phyloP scores from a whole-genome alignment of 2,797 vertebrate genomes.

The Tympanoctomys barrerae region DNA sequence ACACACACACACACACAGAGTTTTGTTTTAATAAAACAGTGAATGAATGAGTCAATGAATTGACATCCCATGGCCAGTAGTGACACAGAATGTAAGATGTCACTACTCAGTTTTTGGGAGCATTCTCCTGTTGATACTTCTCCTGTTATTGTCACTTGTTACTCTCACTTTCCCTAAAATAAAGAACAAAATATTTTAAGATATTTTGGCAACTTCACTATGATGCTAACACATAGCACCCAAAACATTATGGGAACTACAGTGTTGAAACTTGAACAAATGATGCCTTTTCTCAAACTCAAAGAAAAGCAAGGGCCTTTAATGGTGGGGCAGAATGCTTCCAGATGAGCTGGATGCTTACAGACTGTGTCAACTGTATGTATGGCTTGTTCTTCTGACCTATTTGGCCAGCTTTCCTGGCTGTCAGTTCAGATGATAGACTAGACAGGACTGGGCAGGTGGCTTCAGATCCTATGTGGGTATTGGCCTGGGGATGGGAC shows the following conservation, averaged over 20 bases:
- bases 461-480: background rate
- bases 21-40: background rate
- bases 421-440: background rate
- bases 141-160: background rate
- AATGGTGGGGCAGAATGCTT: background rate
- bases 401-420: background rate
- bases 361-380: no score
- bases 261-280: background rate
- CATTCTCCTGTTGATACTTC: background rate
- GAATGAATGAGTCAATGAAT: background rate
- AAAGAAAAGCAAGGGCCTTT: background rate
- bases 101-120: background rate
- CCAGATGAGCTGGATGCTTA: background rate
- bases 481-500: background rate
- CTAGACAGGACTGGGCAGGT: background rate
- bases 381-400: background rate
- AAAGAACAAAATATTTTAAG: background rate
- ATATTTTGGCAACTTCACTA: background rate
- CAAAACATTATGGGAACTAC: rapidly evolving
- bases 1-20: background rate
- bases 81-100: background rate
- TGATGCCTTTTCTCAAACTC: background rate
- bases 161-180: background rate
- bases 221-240: background rate
- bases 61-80: background rate